Conservation (phyloP, 2,888 invertebrate species). For the Drosophila mayaguana region DNA sequence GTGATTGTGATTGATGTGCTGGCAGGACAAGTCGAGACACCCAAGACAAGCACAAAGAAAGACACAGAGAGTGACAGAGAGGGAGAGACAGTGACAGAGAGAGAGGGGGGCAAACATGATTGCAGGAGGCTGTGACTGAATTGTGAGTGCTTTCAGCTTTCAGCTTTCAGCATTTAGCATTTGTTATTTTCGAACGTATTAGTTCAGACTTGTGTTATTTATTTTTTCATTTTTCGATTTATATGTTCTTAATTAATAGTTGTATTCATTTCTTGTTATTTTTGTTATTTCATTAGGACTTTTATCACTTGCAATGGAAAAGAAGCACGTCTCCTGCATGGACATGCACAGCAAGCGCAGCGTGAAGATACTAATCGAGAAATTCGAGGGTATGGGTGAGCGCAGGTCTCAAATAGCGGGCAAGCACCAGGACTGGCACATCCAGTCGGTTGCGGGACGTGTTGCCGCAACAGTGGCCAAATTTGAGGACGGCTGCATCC, state of each 20-base stretch:
- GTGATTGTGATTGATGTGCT: conserved; percentile 57
- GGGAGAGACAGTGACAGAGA: neutral
- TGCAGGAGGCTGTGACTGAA: conserved; percentile 25
- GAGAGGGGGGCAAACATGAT: neutral
- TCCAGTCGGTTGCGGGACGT: neutral
- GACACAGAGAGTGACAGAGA: neutral
- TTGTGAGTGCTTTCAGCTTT: neutral
- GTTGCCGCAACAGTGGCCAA: conserved; percentile 27
- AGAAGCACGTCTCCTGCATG: neutral
- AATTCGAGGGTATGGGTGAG: conserved; percentile 26
- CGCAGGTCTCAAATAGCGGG: neutral
- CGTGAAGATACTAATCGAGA: conserved; percentile 22
- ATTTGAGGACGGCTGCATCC: conserved; percentile 10
- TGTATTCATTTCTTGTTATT: neutral
- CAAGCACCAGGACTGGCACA: neutral
- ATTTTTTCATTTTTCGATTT: neutral
- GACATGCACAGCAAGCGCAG: neutral
- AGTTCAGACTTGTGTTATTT: neutral
- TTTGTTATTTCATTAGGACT: neutral
- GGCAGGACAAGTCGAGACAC: conserved; percentile 16
- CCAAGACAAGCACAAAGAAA: conserved; percentile 4
- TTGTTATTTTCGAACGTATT: neutral
- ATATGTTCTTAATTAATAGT: neutral
- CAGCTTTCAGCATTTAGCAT: neutral
- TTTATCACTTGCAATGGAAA: conserved; percentile 12